Evolutionary conservation across 2,113 vertebrate species (phyloP), one percentile per base, ranked within the genome.

Genomic region (Cyprinodon variegatus): DNA sequence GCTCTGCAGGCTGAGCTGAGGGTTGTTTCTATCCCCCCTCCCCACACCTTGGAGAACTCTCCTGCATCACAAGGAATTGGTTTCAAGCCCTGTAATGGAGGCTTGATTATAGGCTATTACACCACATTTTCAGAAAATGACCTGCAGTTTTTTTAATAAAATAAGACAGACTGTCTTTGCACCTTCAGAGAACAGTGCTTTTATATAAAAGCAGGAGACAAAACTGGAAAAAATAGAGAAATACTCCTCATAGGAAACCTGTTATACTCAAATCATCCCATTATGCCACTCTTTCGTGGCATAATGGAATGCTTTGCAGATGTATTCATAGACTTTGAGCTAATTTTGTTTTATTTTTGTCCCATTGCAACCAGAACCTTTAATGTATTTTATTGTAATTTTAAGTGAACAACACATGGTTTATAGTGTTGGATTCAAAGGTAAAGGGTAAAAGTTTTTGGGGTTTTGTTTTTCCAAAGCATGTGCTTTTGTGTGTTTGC

Each of bases 241-340:
- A 64, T 53, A 80, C 74, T 72, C 65, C 72, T 80, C 74, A 22
- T 74, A 78, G 68, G 17, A 29, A 77, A 74, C 61, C 70, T 84
- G 68, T 76, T 86, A 76, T 66, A 86, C 90, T 92, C 84, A 89
- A 89, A 89, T 86, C 70, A 81, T 70, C 65, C 37, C 9, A 41
- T 85, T 73, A 81, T 63, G 72, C 67, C 66, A 29, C 61, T 75
- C 81, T 82, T 81, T 71, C 36, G 53, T 93, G 90, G 93, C 91
- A 92, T 72, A 94, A 93, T 79, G 13, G 5, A 1, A 9, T 41
- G 41, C 41, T 45, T 45, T 57, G 9, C 50, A 57, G 50, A 20
- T 57, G 6, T 10, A n/a, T 20, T 57, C 50, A n/a, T 14, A 53
- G 15, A 57, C 17, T 57, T n/a, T 20, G 50, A 53, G 20, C 50